Percentiles rank a stretch among this genome's conserved stretches.
Evolutionary conservation across 1,140 invertebrate genomes (phyloP).

Genomic region (fruit fly (Drosophila melanogaster)): Release_6_plus_ISO1_MT NT_037436.4:16529501-16530000

Average conservation of each 20-base stretch:
- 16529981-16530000: background rate
- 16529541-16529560: background rate
- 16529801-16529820: constrained; percentile 57
- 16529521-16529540: constrained; percentile 16
- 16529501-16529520: constrained; percentile 82
- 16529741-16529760: constrained; percentile 49
- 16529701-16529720: constrained; percentile 90
- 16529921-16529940: background rate
- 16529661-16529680: constrained; percentile 87
- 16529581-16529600: constrained; percentile 75
- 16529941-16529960: constrained; percentile 2
- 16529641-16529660: constrained; percentile 85
- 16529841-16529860: background rate
- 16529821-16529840: background rate
- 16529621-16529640: constrained; percentile 86
- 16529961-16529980: background rate
- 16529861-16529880: constrained; percentile 79
- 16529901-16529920: constrained; percentile 56
- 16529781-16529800: constrained; percentile 81
- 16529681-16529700: constrained; percentile 95
- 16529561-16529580: constrained; percentile 52
- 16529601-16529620: constrained; percentile 55
- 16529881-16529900: constrained; percentile 81
- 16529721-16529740: constrained; percentile 85
- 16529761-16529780: constrained; percentile 48